Evolutionary conservation across 2,113 vertebrate genomes (phyloP), one percentile per base, ranked within the genome.

Genomic region (Macrotus californicus): DNA sequence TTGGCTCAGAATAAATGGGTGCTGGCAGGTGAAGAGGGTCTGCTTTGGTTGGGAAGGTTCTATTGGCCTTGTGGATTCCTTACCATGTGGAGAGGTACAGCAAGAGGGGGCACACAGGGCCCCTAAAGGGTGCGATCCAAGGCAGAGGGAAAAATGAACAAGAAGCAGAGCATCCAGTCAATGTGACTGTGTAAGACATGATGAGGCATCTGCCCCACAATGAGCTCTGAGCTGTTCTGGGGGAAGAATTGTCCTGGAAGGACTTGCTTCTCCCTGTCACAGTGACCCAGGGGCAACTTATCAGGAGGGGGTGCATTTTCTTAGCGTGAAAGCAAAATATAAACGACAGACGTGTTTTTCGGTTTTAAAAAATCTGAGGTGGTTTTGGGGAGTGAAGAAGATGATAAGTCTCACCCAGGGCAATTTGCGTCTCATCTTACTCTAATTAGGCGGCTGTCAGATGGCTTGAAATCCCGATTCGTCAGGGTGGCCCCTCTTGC

Each of bases 381-480:
- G 46, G 14, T 88, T 90, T 29, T 41, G 69, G 39, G 34, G 26
- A 77, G 26, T 67, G 8, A 90, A 39, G 26, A 87, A 34, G 21
- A 81, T 19, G 21, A 31, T 19, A 72, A 69, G 6, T 7, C 24
- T 92, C 8, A 11, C 36, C 34, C 61, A 77, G 43, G 89, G 41
- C 54, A 92, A 87, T 75, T 94, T 67, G 39, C 64, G 6, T 64
- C 81, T 90, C 67, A 85, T 85, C 56, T 89, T 66, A 41, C 81
- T 91, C 80, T 83, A 75, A 88, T 94, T 70, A 92, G 39, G 77
- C 31, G 50, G n/a, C 34, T 89, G 59, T 87, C 84, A 85, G 52
- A n/a, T 4, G 92, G 90, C 82, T 48, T 80, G 56, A 96, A 94
- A 93, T 86, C 66, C 70, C 85, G 56, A 88, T 87, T 95, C 13